phyloP scores from a whole-genome alignment of 2,113 vertebrate genomes.

The Mellivora capensis region DNA sequence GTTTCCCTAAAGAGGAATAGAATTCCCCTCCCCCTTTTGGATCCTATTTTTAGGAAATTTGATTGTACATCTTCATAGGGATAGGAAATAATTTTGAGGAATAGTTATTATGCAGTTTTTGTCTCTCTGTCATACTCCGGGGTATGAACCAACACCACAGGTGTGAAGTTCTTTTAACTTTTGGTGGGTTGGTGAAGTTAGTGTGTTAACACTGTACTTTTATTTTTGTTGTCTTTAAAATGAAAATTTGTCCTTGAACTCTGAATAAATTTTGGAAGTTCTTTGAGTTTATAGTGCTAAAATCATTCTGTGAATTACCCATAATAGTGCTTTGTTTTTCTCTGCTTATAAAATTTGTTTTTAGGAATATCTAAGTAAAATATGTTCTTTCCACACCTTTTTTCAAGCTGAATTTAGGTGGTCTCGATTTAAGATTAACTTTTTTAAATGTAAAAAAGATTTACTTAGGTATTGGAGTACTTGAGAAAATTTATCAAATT shows the following conservation, averaged over 20 bases:
- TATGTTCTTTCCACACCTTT: not conserved
- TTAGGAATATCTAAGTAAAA: not conserved
- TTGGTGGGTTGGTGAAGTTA: not conserved
- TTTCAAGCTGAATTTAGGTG: not conserved
- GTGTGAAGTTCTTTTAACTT: not conserved
- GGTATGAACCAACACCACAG: not conserved
- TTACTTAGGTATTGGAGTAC: not conserved
- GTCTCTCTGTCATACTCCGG: not conserved
- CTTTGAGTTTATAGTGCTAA: not conserved
- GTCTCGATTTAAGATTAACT: not conserved
- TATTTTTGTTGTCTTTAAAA: not conserved
- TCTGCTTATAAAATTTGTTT: constrained; percentile 21
- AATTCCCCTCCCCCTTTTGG: not conserved
- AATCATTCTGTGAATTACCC: not conserved
- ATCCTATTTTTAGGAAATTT: constrained; percentile 10
- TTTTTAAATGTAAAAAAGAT: not conserved
- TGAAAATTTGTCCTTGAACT: not conserved
- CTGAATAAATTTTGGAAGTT: not conserved
- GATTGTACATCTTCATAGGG: not conserved
- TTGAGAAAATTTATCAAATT: not conserved
- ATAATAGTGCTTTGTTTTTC: not conserved
- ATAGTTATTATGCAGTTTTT: not conserved
- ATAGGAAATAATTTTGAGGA: not conserved
- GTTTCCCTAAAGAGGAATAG: not conserved
- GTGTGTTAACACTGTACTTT: not conserved